Evolutionary conservation across 2,113 vertebrate species (phyloP).

Genomic region (Myxocyprinus asiaticus): DNA sequence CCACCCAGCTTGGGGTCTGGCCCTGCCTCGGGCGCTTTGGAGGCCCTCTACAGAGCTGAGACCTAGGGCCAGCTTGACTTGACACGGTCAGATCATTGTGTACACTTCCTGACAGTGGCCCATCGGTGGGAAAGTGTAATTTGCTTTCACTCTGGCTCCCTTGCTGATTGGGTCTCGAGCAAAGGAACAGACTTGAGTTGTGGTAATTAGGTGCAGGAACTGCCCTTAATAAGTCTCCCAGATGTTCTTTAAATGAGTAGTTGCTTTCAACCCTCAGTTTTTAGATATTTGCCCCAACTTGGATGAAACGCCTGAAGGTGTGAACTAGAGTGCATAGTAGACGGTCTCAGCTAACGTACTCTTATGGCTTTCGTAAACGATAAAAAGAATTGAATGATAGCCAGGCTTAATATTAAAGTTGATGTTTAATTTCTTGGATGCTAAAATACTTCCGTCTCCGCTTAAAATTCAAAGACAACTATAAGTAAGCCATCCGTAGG

Average conservation of each 20-base stretch:
- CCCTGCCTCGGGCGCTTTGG: conserved; percentile 43
- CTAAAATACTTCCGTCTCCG: no score
- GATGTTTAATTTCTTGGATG: no score
- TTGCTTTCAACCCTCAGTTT: neutral
- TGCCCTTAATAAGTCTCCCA: conserved; percentile 58
- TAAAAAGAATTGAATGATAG: no score
- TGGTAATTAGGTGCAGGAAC: conserved; percentile 58
- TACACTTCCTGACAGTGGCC: conserved; percentile 33
- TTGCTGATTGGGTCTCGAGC: conserved; percentile 37
- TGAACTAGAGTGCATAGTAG: neutral
- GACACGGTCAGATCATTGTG: conserved; percentile 25
- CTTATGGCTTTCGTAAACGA: no score
- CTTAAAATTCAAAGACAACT: no score
- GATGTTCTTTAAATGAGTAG: conserved; percentile 52
- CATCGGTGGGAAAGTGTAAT: conserved; percentile 54
- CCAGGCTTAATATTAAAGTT: no score
- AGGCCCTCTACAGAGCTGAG: conserved; percentile 36
- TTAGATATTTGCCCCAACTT: no score
- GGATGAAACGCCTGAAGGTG: conserved; percentile 1
- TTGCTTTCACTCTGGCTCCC: conserved; percentile 50
- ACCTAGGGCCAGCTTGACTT: conserved; percentile 19
- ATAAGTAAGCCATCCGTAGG: no score
- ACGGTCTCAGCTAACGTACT: no score
- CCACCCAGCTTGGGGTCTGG: conserved; percentile 52
- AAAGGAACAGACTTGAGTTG: conserved; percentile 21